phyloP scores from a whole-genome alignment of 2,888 invertebrate genomes.

The Neocrepidodera transversa region DNA sequence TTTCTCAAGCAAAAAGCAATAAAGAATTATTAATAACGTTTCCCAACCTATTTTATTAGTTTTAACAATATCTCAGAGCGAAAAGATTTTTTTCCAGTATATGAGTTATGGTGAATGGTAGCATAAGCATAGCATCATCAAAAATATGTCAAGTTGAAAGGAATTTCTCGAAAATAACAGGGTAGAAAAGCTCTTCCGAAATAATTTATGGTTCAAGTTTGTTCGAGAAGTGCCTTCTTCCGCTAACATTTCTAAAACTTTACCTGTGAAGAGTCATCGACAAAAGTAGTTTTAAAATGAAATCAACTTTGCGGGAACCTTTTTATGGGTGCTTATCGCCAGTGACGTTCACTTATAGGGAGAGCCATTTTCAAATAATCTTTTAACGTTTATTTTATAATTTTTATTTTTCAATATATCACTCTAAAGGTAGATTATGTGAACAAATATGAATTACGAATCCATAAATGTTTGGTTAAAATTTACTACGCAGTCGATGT shows the following conservation, averaged over 20 bases:
- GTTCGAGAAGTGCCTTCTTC: slow-evolving; percentile 24
- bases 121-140: slow-evolving; percentile 3
- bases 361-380: not conserved
- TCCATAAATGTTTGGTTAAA: too few relatives aligned
- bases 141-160: slow-evolving; percentile 6
- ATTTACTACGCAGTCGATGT: too few relatives aligned
- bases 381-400: too few relatives aligned
- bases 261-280: slow-evolving; percentile 25
- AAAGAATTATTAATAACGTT: too few relatives aligned
- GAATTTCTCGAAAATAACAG: slow-evolving; percentile 12
- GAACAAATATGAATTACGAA: too few relatives aligned
- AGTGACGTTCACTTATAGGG: not conserved
- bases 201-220: slow-evolving; percentile 25
- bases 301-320: slow-evolving; percentile 6
- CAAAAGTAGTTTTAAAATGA: slow-evolving; percentile 16
- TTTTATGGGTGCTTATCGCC: not conserved
- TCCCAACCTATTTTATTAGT: too few relatives aligned
- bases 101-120: not conserved
- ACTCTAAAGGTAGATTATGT: too few relatives aligned
- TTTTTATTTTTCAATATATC: too few relatives aligned
- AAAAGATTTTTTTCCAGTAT: not conserved
- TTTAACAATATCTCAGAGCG: not conserved
- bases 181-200: slow-evolving; percentile 17
- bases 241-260: slow-evolving; percentile 19
- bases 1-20: too few relatives aligned